Evolutionary conservation across 2,888 invertebrate genomes (phyloP).

Genomic region (Drosophila recens): DNA sequence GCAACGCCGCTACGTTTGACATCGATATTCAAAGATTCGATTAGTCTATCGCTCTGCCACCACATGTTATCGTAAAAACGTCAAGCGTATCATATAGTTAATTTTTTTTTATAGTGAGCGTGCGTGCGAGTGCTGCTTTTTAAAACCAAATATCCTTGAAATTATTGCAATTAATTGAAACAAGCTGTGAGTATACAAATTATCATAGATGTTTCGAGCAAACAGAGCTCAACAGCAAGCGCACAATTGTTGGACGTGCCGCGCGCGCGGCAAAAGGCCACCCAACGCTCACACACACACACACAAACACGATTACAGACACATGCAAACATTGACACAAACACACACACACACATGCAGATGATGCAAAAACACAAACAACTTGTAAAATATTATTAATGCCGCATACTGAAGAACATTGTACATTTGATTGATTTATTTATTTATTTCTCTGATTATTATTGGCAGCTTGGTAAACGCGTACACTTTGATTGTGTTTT

Average conservation of each 20-base stretch:
- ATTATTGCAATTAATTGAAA: conserved; percentile 21
- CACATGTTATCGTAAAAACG: conserved; percentile 24
- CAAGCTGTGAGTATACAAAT: conserved; percentile 25
- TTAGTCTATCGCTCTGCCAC: conserved; percentile 11
- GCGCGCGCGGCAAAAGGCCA: conserved; percentile 57
- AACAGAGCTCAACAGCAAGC: background rate
- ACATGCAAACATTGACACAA: conserved; percentile 1
- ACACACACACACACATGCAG: conserved; percentile 20
- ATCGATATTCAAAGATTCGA: background rate
- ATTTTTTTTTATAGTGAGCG: conserved; percentile 44
- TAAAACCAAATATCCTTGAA: conserved; percentile 1
- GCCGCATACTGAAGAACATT: conserved; percentile 9
- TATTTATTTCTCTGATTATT: background rate
- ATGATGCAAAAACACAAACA: conserved; percentile 66
- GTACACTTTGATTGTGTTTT: background rate
- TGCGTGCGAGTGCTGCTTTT: conserved; percentile 35
- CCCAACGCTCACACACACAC: conserved; percentile 5
- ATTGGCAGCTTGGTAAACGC: conserved; percentile 1
- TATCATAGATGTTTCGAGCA: too few species aligned
- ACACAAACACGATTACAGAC: conserved; percentile 15
- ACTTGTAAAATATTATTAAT: conserved; percentile 32
- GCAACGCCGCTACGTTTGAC: background rate
- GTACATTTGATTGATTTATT: background rate
- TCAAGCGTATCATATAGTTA: conserved; percentile 39
- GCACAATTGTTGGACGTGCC: background rate